Evolutionary conservation across 37 sponge, comb jelly and placozoan species (phyloP).

Genomic region (Ianthella basta): DNA sequence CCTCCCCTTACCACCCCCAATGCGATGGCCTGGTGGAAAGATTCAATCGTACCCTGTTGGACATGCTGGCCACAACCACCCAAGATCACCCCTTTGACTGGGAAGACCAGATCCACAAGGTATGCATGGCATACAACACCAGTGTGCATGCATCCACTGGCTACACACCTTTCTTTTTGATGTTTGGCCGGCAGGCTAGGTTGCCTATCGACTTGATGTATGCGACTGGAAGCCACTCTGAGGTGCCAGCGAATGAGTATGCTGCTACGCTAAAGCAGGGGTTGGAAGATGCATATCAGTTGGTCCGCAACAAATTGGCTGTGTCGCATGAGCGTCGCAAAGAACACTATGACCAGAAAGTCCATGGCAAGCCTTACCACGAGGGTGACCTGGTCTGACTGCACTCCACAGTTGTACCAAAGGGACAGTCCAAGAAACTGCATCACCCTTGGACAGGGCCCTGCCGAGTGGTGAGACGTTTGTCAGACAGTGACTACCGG

Average conservation of each 20-base stretch:
- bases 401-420: slow-evolving; percentile 1
- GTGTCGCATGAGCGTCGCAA: slow-evolving; percentile 8
- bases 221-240: too few species aligned
- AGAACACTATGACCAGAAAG: slow-evolving; percentile 18
- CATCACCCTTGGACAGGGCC: slow-evolving; percentile 43
- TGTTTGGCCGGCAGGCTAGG: slow-evolving; percentile 18
- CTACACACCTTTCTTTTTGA: slow-evolving; percentile 15
- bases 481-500: slow-evolving; percentile 8
- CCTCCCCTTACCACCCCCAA: slow-evolving; percentile 38
- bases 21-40: slow-evolving; percentile 36
- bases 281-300: not conserved
- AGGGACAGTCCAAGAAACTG: slow-evolving; percentile 29
- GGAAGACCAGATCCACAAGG: not conserved
- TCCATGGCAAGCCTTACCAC: slow-evolving; percentile 20
- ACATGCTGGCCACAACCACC: not conserved
- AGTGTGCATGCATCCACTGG: slow-evolving; percentile 10
- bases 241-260: too few species aligned
- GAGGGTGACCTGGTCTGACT: slow-evolving; percentile 35
- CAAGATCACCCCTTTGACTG: slow-evolving; percentile 1
- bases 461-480: slow-evolving; percentile 7
- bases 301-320: not conserved
- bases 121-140: slow-evolving; percentile 11
- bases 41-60: slow-evolving; percentile 31
- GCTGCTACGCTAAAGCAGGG: not conserved
- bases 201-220: slow-evolving; percentile 22